These are phyloP conservation scores for Amphipoea oculea DNA, from an alignment of 2,888 invertebrate species.

Conservation along the genomic window DNA sequence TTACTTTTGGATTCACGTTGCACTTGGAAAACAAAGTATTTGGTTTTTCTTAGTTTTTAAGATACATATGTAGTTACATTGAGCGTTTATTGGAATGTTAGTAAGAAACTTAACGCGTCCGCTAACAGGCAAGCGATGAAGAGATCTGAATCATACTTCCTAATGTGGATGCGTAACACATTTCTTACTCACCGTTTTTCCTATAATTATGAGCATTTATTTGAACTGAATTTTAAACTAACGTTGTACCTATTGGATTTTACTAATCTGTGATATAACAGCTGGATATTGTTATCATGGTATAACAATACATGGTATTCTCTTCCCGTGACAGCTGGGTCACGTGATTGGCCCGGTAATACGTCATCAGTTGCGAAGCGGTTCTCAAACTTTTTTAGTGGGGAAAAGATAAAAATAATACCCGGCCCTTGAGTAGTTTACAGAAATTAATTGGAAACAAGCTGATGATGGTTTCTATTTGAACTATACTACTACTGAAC, in stretches of 20 bases:
- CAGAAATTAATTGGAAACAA: too few relatives aligned
- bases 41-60: not conserved
- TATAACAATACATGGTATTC: too few relatives aligned
- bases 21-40: not conserved
- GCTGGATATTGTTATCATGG: not conserved
- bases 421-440: too few relatives aligned
- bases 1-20: slow-evolving; percentile 28
- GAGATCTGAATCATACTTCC: slow-evolving; percentile 76
- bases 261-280: not conserved
- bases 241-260: slow-evolving; percentile 28
- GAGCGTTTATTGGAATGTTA: not conserved
- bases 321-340: too few relatives aligned
- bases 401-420: too few relatives aligned
- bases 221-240: slow-evolving; percentile 45
- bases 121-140: slow-evolving; percentile 55
- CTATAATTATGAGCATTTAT: slow-evolving; percentile 70
- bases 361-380: too few relatives aligned
- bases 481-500: too few relatives aligned
- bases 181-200: slow-evolving; percentile 77
- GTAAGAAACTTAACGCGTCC: slow-evolving; percentile 38
- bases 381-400: too few relatives aligned
- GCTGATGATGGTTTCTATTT: too few relatives aligned
- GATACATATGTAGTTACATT: not conserved
- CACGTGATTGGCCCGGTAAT: too few relatives aligned
- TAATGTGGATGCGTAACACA: slow-evolving; percentile 73